phyloP scores from a whole-genome alignment of 2,888 invertebrate genomes.

The Amiota communis region DNA sequence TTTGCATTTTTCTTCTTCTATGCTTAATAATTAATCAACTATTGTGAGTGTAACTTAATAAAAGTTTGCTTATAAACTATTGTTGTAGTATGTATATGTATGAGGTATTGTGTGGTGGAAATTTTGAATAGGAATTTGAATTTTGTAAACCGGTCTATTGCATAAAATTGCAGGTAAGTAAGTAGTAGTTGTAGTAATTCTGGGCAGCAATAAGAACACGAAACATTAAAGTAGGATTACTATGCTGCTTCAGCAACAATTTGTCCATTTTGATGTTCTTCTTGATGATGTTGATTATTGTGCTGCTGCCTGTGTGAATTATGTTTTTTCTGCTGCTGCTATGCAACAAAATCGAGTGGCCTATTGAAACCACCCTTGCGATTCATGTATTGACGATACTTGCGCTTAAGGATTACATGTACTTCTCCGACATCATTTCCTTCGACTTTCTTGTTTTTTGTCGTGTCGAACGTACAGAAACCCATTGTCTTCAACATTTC shows the following conservation, averaged over 20 bases:
- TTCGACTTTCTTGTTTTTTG: conserved; percentile 96
- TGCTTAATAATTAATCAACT: conserved; percentile 64
- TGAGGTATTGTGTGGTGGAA: conserved; percentile 60
- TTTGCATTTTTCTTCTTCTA: conserved; percentile 48
- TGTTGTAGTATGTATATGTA: conserved; percentile 15
- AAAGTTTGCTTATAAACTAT: conserved; percentile 36
- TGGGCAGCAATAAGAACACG: conserved; percentile 29
- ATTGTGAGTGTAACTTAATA: conserved; percentile 28
- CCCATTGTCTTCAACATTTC: conserved; percentile 98
- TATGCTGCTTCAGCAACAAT: conserved; percentile 27
- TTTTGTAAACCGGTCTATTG: conserved; percentile 74
- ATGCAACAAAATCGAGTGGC: conserved; percentile 96
- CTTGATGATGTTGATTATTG: conserved; percentile 35
- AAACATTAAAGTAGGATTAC: conserved; percentile 33
- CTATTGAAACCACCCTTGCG: conserved; percentile 99
- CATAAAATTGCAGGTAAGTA: conserved; percentile 72
- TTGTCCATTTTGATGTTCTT: too few species aligned
- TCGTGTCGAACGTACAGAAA: conserved; percentile 95
- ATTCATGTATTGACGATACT: conserved; percentile 99
- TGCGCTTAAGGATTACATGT: conserved; percentile 95
- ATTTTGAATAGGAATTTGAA: conserved; percentile 68
- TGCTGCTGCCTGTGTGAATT: conserved; percentile 18
- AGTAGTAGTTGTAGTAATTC: conserved; percentile 43
- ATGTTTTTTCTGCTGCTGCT: conserved; percentile 40
- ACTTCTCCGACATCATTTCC: conserved; percentile 96